Evolutionary conservation across 1,140 invertebrate species (phyloP).

Genomic region (Lasioglossum baleicum): DNA sequence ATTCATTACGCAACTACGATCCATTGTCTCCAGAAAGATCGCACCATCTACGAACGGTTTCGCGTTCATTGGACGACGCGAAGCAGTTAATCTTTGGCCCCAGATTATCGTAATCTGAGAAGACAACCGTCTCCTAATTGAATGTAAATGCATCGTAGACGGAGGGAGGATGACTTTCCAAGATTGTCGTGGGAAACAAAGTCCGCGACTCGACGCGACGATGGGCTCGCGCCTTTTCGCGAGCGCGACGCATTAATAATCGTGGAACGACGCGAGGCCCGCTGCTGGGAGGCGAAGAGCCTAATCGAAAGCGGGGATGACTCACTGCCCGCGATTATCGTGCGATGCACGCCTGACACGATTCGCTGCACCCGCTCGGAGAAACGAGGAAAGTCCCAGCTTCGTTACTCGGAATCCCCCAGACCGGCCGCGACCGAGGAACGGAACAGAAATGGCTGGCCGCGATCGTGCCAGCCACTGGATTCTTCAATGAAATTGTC

Average conservation of each 20-base stretch:
- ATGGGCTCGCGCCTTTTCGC: neutral
- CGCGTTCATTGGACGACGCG: too few species aligned
- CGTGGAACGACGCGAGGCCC: neutral
- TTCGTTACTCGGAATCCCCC: conserved; percentile 54
- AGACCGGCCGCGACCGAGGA: conserved; percentile 3
- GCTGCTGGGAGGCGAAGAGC: neutral
- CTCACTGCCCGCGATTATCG: conserved; percentile 51
- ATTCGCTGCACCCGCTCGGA: conserved; percentile 49
- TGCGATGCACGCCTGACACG: conserved; percentile 61
- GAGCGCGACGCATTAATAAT: conserved; percentile 39
- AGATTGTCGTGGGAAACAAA: neutral
- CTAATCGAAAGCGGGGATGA: conserved; percentile 52
- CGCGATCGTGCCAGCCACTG: neutral
- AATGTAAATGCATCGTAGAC: neutral
- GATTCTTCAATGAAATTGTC: neutral
- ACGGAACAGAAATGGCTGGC: conserved; percentile 30
- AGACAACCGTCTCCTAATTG: neutral
- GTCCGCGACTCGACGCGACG: neutral
- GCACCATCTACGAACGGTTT: too few species aligned
- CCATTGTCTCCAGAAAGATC: too few species aligned
- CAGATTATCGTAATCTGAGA: too few species aligned
- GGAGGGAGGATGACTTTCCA: neutral
- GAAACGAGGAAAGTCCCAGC: conserved; percentile 59
- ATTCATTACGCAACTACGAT: too few species aligned
- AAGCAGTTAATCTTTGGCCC: too few species aligned